These are phyloP conservation scores for Cyrtonyx montezumae DNA, from an alignment of 2,113 vertebrate species.

Conservation along the genomic window DNA sequence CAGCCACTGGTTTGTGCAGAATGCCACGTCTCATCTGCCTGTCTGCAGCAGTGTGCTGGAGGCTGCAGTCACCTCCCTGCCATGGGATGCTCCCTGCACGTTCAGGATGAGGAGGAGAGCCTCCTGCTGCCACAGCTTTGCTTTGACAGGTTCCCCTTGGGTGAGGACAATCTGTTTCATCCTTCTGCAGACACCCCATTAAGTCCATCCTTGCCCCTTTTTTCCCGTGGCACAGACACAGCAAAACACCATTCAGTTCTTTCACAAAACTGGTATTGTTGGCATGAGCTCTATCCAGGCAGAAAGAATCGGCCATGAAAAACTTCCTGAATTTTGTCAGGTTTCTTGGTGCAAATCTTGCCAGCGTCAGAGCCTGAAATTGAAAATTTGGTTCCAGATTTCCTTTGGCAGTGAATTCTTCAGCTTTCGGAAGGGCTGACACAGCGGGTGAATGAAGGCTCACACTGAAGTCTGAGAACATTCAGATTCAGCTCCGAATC, in stretches of 20 bases:
- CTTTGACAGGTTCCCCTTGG: not conserved
- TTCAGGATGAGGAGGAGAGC: not conserved
- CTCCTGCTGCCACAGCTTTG: not conserved
- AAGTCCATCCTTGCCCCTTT: not conserved
- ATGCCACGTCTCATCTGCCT: conserved; percentile 43
- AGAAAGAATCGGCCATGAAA: not conserved
- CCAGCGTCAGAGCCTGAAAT: not conserved
- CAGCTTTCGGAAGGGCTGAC: conserved; percentile 5
- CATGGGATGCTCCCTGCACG: not conserved
- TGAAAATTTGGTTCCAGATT: conserved; percentile 26
- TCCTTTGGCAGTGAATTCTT: conserved; percentile 6
- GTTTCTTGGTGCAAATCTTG: not conserved
- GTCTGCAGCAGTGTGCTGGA: not conserved
- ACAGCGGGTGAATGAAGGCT: not conserved
- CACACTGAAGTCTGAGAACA: not conserved
- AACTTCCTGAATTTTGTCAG: not conserved
- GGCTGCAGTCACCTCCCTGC: not conserved
- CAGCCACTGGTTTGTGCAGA: not conserved
- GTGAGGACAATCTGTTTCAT: not conserved
- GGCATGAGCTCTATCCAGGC: not conserved
- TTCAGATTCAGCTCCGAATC: conserved; percentile 34
- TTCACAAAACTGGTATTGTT: not conserved
- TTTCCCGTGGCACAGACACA: rapidly evolving
- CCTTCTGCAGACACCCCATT: not conserved
- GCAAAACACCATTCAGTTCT: not conserved